Percentiles rank a stretch among this genome's conserved stretches.
Evolutionary conservation across 2,888 invertebrate species (phyloP).

Genomic region (Dinocampus coccinellae): DNA sequence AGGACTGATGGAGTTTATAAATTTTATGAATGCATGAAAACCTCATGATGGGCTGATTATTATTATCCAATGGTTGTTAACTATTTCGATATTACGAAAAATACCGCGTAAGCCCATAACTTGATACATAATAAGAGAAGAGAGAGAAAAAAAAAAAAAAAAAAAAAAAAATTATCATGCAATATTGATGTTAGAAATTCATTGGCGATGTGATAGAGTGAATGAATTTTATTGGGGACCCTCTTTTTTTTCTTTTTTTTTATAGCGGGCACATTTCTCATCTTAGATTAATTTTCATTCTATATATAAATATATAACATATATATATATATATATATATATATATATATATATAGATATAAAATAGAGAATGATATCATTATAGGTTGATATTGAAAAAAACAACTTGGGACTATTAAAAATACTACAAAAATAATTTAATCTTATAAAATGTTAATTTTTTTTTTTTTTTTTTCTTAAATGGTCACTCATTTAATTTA

Average conservation of each 20-base stretch:
- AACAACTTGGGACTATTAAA: constrained; percentile 45
- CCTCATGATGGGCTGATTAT: neutral
- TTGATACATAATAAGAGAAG: neutral
- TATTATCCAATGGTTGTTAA: neutral
- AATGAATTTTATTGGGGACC: neutral
- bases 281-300: constrained; percentile 17
- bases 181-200: neutral
- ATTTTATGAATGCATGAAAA: neutral
- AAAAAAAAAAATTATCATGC: neutral
- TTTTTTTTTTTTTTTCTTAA: neutral
- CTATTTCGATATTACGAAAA: neutral
- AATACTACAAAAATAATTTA: constrained; percentile 57
- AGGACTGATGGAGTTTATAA: neutral
- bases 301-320: constrained; percentile 9
- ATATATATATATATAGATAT: constrained; percentile 20
- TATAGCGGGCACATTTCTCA: neutral
- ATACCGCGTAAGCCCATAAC: neutral
- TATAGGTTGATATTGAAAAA: neutral
- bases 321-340: too few relatives aligned
- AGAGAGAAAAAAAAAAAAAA: constrained; percentile 32
- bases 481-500: neutral
- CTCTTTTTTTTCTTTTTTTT: neutral
- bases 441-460: constrained; percentile 44
- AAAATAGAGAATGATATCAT: constrained; percentile 12
- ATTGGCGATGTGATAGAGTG: too few relatives aligned